phyloP scores from a whole-genome alignment of 1,140 invertebrate species.

The Drosophila kepulauana region DNA sequence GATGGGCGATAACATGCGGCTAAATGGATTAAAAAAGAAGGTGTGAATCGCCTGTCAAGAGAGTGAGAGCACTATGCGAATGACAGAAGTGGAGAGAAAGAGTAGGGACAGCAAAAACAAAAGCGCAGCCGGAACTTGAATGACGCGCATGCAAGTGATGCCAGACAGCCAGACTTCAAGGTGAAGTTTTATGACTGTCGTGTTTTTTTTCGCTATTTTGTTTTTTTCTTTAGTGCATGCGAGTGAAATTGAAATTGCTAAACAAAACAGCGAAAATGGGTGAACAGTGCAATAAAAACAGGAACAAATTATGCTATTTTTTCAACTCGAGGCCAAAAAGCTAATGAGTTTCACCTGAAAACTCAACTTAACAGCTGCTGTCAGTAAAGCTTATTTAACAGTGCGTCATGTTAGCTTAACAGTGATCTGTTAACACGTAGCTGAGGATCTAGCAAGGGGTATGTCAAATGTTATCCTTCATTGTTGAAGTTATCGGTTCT shows the following conservation, averaged over 20 bases:
- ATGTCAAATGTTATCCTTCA: too few species aligned
- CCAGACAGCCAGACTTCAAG: conserved; percentile 55
- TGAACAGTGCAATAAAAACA: conserved; percentile 25
- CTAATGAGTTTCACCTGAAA: conserved; percentile 37
- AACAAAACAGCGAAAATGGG: conserved; percentile 40
- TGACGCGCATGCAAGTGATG: conserved; percentile 31
- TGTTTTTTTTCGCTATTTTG: conserved; percentile 16
- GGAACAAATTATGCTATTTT: conserved; percentile 44
- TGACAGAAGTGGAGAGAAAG: not conserved
- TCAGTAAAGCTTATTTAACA: not conserved
- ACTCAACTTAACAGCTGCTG: conserved; percentile 29
- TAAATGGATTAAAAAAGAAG: conserved; percentile 76
- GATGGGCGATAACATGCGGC: conserved; percentile 74
- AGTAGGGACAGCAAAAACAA: conserved; percentile 24
- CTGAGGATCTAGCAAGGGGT: too few species aligned
- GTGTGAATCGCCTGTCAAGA: conserved; percentile 30
- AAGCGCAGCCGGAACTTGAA: conserved; percentile 71
- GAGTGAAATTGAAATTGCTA: conserved; percentile 68
- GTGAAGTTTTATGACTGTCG: conserved; percentile 66
- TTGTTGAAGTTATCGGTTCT: too few species aligned
- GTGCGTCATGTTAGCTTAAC: too few species aligned
- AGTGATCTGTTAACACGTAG: too few species aligned
- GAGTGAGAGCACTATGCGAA: conserved; percentile 13
- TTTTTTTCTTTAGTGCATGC: conserved; percentile 41
- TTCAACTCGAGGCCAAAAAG: conserved; percentile 17